Base-by-base conservation (phyloP, 1,140 invertebrate genomes). In the Theocolax elegans region DNA sequence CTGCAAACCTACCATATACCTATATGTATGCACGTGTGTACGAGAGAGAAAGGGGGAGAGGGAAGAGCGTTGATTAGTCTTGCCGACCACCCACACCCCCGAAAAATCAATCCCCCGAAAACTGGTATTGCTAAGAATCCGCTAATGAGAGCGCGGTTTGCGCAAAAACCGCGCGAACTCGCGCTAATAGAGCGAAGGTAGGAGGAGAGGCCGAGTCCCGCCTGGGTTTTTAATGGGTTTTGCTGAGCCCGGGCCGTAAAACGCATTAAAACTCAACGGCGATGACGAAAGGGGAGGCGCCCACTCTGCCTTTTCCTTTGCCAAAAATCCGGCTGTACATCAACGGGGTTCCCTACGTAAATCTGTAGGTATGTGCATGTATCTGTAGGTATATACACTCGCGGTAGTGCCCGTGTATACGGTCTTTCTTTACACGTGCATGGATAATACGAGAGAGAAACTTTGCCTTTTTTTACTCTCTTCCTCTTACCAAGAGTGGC, bases 191-290 rank as follows among this genome's bases (percentile, higher is more conserved):
- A 67, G 60, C 23, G 58, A 67, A 67, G 17, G 49, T 54, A 72
- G 44, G n/a, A 53, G 44, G 65, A 25, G 35, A 29, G 31, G 17
- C 19, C 2, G 72, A 64, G 69, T 56, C 31, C 17, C 9, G 29
- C 17, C 25, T 15, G n/a, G 25, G 23, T 25, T 74, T 77, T 81
- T 82, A 81, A 83, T 82, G 79, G 80, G 77, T 81, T 82, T 81
- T 81, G 10, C 31, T 4, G 10, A 79, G 76, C 74, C 75, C 60
- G 75, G 76, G 75, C 79, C 80, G 77, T 82, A 83, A 82, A 83
- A 83, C 76, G 80, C 79, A 83, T 82, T 82, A 83, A 83, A 83
- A 80, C 77, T 80, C 79, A 74, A 76, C 78, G 76, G 51, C 77
- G 79, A 81, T 79, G 79, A 80, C 76, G 80, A 79, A 80, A 74